phyloP scores from a whole-genome alignment of 64 coral and sea anemone genomes.

The Hydrozoanthus tunicans region DNA sequence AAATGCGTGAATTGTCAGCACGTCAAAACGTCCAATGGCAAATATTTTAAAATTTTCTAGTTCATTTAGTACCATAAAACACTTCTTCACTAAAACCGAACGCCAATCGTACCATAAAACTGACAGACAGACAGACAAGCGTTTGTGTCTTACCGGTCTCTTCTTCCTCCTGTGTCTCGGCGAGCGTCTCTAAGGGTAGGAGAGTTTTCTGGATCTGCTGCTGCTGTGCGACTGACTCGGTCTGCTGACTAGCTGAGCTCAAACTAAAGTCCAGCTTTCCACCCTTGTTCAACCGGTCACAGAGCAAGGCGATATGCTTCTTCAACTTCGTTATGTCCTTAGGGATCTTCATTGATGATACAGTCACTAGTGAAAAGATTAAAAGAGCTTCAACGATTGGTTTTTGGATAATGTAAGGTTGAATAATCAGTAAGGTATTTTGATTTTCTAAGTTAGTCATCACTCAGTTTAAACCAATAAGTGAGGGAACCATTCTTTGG shows the following conservation, averaged over 20 bases:
- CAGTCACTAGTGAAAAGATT: constrained; percentile 49
- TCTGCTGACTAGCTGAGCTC: constrained; percentile 64
- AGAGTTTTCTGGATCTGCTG: constrained; percentile 78
- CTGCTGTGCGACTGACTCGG: constrained; percentile 62
- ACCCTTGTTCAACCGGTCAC: constrained; percentile 90
- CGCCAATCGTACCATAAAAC: too few relatives aligned
- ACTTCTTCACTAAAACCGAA: too few relatives aligned
- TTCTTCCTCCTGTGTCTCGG: constrained; percentile 74
- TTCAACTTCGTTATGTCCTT: constrained; percentile 92
- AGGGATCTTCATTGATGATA: constrained; percentile 75
- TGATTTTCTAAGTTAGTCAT: too few relatives aligned
- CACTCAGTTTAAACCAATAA: too few relatives aligned
- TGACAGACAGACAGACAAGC: not conserved
- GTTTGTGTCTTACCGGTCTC: constrained; percentile 63
- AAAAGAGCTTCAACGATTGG: not conserved
- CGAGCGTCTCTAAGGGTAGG: constrained; percentile 69
- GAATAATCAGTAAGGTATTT: too few relatives aligned
- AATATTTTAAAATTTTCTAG: too few relatives aligned
- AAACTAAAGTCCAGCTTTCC: constrained; percentile 78
- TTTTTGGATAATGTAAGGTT: not conserved
- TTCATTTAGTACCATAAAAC: too few relatives aligned
- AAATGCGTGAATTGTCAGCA: too few relatives aligned
- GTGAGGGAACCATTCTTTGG: too few relatives aligned
- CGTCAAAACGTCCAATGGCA: too few relatives aligned
- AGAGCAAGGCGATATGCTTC: constrained; percentile 92